Evolutionary conservation across 2,797 vertebrate species (phyloP).

Genomic region (Lindbergichthys nudifrons): DNA sequence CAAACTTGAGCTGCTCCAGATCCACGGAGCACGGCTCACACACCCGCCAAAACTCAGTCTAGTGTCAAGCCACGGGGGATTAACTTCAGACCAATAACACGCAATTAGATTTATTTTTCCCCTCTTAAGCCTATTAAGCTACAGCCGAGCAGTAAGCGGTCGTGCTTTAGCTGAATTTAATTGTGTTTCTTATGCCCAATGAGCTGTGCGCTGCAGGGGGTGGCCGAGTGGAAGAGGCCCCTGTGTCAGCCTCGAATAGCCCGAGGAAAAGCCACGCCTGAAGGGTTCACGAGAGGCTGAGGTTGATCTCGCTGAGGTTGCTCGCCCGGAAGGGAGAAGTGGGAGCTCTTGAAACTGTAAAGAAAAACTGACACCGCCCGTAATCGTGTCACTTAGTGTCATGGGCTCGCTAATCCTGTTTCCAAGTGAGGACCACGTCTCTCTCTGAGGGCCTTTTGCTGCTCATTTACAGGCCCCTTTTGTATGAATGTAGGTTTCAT

Average conservation of each 20-base stretch:
- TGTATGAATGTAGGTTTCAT: constrained; percentile 60
- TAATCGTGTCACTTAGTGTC: constrained; percentile 85
- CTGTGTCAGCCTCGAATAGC: constrained; percentile 37
- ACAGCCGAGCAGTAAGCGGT: constrained; percentile 75
- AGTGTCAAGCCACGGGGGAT: constrained; percentile 71
- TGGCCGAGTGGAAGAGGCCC: constrained; percentile 58
- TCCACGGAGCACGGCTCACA: constrained; percentile 27
- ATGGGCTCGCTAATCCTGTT: constrained; percentile 90
- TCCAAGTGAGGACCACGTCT: constrained; percentile 86
- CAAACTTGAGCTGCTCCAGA: constrained; percentile 38
- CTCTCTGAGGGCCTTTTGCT: constrained; percentile 66
- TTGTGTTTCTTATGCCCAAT: constrained; percentile 88
- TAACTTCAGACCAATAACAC: constrained; percentile 85
- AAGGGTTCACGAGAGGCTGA: constrained; percentile 69
- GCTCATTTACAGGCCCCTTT: constrained; percentile 78
- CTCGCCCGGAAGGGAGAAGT: constrained; percentile 60
- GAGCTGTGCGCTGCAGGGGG: constrained; percentile 72
- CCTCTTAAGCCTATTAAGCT: constrained; percentile 80
- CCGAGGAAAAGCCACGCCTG: constrained; percentile 35
- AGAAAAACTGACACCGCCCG: constrained; percentile 84
- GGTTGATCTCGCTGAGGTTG: constrained; percentile 70
- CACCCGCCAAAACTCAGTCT: constrained; percentile 49
- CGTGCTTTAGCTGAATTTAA: constrained; percentile 87
- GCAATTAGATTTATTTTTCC: constrained; percentile 84
- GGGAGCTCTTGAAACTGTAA: constrained; percentile 76